Evolutionary conservation across 2,888 invertebrate species (phyloP), one percentile per base, ranked within the genome.

Genomic region (Cecidostiba fungosa): DNA sequence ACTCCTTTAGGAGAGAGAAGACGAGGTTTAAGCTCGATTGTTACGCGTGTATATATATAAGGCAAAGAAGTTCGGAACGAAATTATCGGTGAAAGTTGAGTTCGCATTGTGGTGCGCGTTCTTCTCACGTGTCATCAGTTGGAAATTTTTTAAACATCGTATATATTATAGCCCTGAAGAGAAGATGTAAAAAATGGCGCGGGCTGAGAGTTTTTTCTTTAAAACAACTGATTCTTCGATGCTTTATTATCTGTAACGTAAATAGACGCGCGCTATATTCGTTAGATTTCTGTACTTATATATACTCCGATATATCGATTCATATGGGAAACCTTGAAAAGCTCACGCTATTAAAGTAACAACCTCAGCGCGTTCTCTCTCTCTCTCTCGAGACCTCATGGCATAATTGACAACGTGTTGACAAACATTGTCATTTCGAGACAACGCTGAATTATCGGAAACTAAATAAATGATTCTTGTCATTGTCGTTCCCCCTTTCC

Each of bases 1-100:
- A 66, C n/a, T 26, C 81, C 77, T 84, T 79, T 78, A 77, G 84
- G 83, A 59, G 50, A 77, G n/a, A 26, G 84, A 50, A 54, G 73
- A 66, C 54, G 70, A 77, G 70, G 70, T 59, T 54, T 32, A n/a
- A n/a, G 39, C n/a, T 43, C 39, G 39, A 70, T 77, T 77, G 77
- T 59, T 43, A 43, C 43, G 47, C 47, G 73, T 36, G n/a, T 62
- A 19, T n/a, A 12, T 43, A 1, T 43, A 43, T 43, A 43, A 43
- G 12, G 12, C 43, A 10, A 43, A 43, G 12, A 32, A 74, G 32
- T 50, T 69, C 47, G 23, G 59, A 76, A n/a, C 50, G 54, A 39
- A 78, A 78, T 73, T 84, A 79, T 79, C 74, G 72, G 78, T 50
- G 73, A 78, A 50, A 79, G 73, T 79, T 23, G 26, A 39, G 19